Evolutionary conservation across 2,113 vertebrate species (phyloP), one percentile per base, ranked within the genome.

Genomic region (Psettodes erumei): DNA sequence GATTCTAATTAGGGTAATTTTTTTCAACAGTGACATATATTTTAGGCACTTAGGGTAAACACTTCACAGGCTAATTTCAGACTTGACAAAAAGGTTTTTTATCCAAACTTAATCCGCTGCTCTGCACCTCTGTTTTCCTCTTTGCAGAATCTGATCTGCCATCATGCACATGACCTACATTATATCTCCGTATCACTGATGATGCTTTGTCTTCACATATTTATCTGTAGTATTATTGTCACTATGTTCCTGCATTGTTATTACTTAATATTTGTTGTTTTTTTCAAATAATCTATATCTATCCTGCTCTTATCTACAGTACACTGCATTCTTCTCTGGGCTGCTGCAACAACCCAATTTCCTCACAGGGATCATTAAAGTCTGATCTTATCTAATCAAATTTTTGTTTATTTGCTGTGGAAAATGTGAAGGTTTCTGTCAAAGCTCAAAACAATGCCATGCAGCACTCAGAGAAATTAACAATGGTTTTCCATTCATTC

Each of bases 401-500:
- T 88, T 80, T 76, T 71, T 73, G 79, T 91, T 90, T 89, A 87
- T 88, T 91, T 90, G 80, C 83, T 80, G 78, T 88, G 85, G 77
- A 89, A 87, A 88, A 86, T 87, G 81, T 76, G 82, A 75, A 83
- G 79, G 81, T 90, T 88, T 51, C 77, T 65, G 68, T 38, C 28
- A 58, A 64, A 79, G 69, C 78, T 75, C 72, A 58, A 69, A 78
- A 69, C 68, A 15, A 33, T 68, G 60, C 68, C 6, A 7, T 40
- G 61, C 53, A 5, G 38, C 54, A 27, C 69, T 78, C 56, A 27
- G 65, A 67, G 74, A 84, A 88, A 88, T 90, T 80, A 85, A 77
- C 81, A 66, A 73, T 65, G 56, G 77, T 87, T 87, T 82, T 86
- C 87, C 82, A 89, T 92, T 90, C 86, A 90, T 93, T 84, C 82